phyloP scores from a whole-genome alignment of 2,113 vertebrate genomes.

The Brienomyrus longianalis region DNA sequence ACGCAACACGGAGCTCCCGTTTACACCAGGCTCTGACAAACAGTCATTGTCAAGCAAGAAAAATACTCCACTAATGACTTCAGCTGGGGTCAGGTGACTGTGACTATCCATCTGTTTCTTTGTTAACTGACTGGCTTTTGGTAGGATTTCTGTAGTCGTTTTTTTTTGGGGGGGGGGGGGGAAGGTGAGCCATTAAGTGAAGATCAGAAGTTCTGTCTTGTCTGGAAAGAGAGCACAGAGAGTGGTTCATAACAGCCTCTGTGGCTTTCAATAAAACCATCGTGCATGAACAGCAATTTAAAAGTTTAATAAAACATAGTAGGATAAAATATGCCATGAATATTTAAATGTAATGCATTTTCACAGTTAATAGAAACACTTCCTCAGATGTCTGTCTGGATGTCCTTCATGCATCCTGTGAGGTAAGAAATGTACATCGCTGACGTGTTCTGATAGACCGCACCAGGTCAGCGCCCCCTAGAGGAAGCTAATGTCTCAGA shows the following conservation, averaged over 20 bases:
- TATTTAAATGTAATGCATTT: neutral
- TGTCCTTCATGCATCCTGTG: neutral
- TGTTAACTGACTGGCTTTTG: neutral
- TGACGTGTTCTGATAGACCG: neutral
- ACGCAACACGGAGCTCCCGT: neutral
- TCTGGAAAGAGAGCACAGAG: neutral
- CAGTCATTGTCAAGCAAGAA: neutral
- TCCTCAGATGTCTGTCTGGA: neutral
- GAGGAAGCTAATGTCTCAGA: neutral
- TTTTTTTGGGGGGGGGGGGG: neutral
- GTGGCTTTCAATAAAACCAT: neutral
- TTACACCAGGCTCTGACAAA: neutral
- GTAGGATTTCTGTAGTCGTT: neutral
- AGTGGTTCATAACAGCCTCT: neutral
- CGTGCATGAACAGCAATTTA: neutral
- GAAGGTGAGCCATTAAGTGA: neutral
- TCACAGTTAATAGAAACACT: neutral
- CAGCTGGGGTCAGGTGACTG: neutral
- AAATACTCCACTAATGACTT: neutral
- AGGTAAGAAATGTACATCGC: neutral
- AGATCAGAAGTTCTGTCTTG: neutral
- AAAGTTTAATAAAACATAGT: neutral
- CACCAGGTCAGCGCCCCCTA: neutral
- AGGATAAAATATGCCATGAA: neutral
- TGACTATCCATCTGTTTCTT: neutral